phyloP scores from a whole-genome alignment of 2,888 invertebrate genomes.

The Ischnura elegans region DNA sequence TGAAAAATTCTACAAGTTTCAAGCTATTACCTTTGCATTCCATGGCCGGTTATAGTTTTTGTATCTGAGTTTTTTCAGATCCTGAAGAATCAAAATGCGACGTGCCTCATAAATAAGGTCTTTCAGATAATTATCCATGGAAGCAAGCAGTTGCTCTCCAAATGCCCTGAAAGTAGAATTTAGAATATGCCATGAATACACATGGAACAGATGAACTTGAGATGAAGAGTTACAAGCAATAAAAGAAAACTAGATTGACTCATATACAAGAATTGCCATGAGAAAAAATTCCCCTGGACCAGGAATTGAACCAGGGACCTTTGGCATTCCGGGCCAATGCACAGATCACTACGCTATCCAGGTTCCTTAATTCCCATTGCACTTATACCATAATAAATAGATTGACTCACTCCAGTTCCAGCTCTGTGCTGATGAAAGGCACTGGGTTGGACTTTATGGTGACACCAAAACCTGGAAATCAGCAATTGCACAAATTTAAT shows the following conservation, averaged over 20 bases:
- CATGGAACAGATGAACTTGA: no score
- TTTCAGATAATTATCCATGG: neutral
- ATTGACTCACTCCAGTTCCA: neutral
- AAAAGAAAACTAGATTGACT: no score
- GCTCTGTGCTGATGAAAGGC: neutral
- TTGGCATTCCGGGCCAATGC: no score
- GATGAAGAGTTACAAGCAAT: no score
- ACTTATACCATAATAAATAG: no score
- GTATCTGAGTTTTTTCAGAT: slow-evolving; percentile 5
- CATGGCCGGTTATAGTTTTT: neutral
- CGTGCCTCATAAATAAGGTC: neutral
- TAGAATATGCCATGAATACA: neutral
- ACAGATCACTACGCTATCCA: no score
- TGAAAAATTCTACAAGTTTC: no score
- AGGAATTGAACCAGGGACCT: no score
- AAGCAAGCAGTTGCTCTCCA: neutral
- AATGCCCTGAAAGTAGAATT: neutral
- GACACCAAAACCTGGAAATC: neutral
- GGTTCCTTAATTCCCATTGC: no score
- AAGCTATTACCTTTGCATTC: neutral
- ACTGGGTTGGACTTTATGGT: neutral
- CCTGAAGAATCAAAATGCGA: neutral
- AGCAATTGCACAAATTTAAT: neutral
- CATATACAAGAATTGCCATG: no score
- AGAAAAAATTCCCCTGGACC: no score